A percentile compares a stretch with the other conserved stretches of the same genome.
Conservation (phyloP, 2,888 invertebrate genomes). For the Frankliniella intonsa region DNA sequence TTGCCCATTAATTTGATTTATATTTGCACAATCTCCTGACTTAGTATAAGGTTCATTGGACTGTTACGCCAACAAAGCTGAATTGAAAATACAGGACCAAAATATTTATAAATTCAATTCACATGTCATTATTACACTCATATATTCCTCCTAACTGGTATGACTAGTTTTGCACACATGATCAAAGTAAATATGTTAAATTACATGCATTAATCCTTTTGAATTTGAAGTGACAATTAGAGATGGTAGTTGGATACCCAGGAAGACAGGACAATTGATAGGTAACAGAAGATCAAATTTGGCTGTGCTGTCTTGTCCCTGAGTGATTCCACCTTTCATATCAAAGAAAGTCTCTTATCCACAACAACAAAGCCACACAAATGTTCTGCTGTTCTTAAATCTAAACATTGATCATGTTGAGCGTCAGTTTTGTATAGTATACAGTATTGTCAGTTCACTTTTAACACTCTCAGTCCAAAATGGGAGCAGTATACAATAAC, state of each 20-base stretch:
- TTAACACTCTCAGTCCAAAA: constrained; percentile 1
- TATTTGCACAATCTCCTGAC: no score
- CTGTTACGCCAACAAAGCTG: not conserved
- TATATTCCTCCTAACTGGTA: not conserved
- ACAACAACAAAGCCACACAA: not conserved
- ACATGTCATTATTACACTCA: not conserved
- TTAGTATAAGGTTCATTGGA: no score
- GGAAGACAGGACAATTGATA: no score
- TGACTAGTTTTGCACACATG: constrained; percentile 13
- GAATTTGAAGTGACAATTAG: no score
- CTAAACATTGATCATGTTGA: constrained; percentile 9
- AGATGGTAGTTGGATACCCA: no score
- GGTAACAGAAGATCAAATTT: no score
- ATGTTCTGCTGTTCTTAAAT: constrained; percentile 5
- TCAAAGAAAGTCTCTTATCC: not conserved
- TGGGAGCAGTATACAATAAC: not conserved
- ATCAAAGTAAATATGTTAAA: not conserved
- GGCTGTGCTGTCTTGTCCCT: no score
- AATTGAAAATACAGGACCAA: not conserved
- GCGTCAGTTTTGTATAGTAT: constrained; percentile 15
- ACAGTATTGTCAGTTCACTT: constrained; percentile 22
- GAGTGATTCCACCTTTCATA: not conserved
- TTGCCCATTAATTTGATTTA: no score
- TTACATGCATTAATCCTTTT: not conserved
- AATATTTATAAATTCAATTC: not conserved